A percentile compares a stretch with the other conserved stretches of the same genome.
These are phyloP conservation scores for Cataglyphis hispanica DNA, from an alignment of 1,140 invertebrate genomes.

Conservation along the genomic window DNA sequence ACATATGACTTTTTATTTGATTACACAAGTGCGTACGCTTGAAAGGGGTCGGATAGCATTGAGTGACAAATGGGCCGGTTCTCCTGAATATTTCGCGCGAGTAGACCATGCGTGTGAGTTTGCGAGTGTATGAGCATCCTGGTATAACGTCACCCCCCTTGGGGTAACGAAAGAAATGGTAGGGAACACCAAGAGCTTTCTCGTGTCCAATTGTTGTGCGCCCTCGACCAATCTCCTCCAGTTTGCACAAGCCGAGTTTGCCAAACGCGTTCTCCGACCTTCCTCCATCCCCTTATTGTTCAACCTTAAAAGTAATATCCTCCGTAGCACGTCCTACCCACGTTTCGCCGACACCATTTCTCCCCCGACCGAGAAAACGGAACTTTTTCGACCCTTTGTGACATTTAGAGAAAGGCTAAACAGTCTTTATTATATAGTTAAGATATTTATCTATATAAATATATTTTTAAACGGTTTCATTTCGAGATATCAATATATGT, in stretches of 20 bases:
- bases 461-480: constrained; percentile 21
- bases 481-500: background rate
- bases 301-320: constrained; percentile 63
- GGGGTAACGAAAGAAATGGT: constrained; percentile 63
- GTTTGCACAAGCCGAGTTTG: constrained; percentile 49
- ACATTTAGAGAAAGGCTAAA: constrained; percentile 2
- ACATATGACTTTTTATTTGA: constrained; percentile 61
- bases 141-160: constrained; percentile 50
- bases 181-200: constrained; percentile 83
- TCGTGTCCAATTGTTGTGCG: constrained; percentile 80
- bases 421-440: constrained; percentile 20
- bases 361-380: constrained; percentile 11
- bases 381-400: constrained; percentile 9
- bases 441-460: constrained; percentile 31
- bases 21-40: constrained; percentile 23
- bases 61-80: constrained; percentile 66
- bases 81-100: constrained; percentile 55
- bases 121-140: constrained; percentile 29
- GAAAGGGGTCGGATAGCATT: constrained; percentile 18
- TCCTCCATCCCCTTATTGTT: constrained; percentile 44
- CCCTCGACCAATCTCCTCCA: constrained; percentile 77
- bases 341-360: constrained; percentile 66
- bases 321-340: constrained; percentile 68
- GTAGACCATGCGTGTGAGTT: constrained; percentile 31
- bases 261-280: constrained; percentile 58